Percentiles rank a stretch among this genome's conserved stretches.
Conservation (phyloP, 2,888 invertebrate genomes). For the Chrysolina americana region DNA sequence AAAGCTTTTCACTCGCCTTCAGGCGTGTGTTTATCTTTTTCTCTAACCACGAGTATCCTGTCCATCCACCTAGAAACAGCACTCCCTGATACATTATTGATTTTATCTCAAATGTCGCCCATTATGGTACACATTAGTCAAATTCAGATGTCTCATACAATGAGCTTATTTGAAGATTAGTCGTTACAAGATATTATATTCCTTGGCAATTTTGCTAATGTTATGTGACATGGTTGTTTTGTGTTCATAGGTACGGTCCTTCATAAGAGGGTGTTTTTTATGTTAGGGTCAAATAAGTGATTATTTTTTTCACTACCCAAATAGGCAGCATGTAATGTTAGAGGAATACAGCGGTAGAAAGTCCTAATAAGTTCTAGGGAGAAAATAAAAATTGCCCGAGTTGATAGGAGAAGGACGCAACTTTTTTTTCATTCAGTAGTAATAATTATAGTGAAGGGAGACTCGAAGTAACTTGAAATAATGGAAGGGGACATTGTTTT, state of each 20-base stretch:
- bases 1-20: background rate
- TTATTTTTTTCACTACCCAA: background rate
- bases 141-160: constrained; percentile 18
- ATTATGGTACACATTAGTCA: constrained; percentile 15
- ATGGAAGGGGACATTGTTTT: too few relatives aligned
- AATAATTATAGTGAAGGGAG: too few relatives aligned
- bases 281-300: background rate
- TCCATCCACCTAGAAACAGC: constrained; percentile 23
- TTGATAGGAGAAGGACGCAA: too few relatives aligned
- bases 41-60: constrained; percentile 9
- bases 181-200: too few relatives aligned
- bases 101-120: constrained; percentile 22
- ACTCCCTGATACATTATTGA: constrained; percentile 27
- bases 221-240: background rate
- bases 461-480: too few relatives aligned
- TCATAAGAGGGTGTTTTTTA: background rate
- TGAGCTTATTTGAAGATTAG: background rate
- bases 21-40: background rate
- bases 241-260: background rate
- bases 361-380: too few relatives aligned
- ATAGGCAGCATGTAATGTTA: background rate
- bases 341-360: background rate
- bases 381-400: too few relatives aligned
- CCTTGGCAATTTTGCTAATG: background rate
- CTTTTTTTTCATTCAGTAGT: too few relatives aligned